Percentiles rank a stretch among this genome's conserved stretches.
These are phyloP conservation scores for Anthrax anthrax DNA, from an alignment of 2,888 invertebrate species.

Conservation along the genomic window DNA sequence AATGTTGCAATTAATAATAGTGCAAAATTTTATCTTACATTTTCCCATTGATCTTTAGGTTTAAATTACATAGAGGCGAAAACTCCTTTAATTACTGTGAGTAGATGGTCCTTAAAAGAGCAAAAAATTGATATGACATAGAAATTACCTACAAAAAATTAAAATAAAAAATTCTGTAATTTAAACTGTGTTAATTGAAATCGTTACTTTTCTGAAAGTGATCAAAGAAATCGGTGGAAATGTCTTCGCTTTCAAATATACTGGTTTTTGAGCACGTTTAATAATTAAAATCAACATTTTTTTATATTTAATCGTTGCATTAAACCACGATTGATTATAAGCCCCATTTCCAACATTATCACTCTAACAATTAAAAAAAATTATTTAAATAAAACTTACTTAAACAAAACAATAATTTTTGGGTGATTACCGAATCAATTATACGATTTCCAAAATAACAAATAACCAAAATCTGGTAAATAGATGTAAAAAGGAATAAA, in stretches of 20 bases:
- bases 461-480: slow-evolving; percentile 24
- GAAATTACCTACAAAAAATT: slow-evolving; percentile 20
- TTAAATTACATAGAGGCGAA: too few relatives aligned
- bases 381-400: background rate
- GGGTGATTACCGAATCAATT: slow-evolving; percentile 16
- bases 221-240: slow-evolving; percentile 25
- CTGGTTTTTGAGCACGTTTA: slow-evolving; percentile 21
- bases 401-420: background rate
- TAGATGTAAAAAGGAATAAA: slow-evolving; percentile 22
- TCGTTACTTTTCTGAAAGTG: slow-evolving; percentile 24
- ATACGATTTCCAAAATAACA: slow-evolving; percentile 22
- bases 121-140: slow-evolving; percentile 28
- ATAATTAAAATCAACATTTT: slow-evolving; percentile 21
- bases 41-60: too few relatives aligned
- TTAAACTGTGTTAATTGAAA: background rate
- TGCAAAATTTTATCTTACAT: too few relatives aligned
- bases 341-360: slow-evolving; percentile 20
- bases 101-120: slow-evolving; percentile 26
- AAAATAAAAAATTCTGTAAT: background rate
- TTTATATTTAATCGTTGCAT: slow-evolving; percentile 17
- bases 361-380: slow-evolving; percentile 16
- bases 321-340: slow-evolving; percentile 24
- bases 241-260: slow-evolving; percentile 23
- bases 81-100: too few relatives aligned
- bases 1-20: too few relatives aligned